Evolutionary conservation across 2,888 invertebrate species (phyloP).

Genomic region (Villa cingulata): DNA sequence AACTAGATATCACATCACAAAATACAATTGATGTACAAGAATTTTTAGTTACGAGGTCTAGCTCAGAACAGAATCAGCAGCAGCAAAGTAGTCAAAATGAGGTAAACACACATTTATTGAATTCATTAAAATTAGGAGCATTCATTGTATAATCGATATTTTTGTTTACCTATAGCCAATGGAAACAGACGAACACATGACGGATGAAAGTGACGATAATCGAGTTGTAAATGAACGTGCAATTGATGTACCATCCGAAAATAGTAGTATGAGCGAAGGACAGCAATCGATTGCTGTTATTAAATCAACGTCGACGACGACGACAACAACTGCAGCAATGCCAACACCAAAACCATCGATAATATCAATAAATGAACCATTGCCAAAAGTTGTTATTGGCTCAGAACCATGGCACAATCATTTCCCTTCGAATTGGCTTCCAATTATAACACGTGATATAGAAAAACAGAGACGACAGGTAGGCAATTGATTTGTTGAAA

Average conservation of each 20-base stretch:
- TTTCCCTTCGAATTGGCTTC: constrained; percentile 70
- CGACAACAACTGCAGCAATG: constrained; percentile 16
- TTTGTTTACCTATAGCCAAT: constrained; percentile 34
- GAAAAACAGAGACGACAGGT: constrained; percentile 52
- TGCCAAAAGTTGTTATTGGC: constrained; percentile 41
- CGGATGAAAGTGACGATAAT: constrained; percentile 15
- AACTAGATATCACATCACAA: constrained; percentile 9
- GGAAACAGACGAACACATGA: constrained; percentile 36
- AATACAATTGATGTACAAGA: constrained; percentile 15
- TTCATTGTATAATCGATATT: too few relatives aligned
- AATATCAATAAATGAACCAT: constrained; percentile 23
- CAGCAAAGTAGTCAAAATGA: neutral
- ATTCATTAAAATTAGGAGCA: too few relatives aligned
- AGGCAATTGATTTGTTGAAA: neutral
- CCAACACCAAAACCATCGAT: constrained; percentile 14
- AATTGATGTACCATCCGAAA: too few relatives aligned
- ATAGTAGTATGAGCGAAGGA: too few relatives aligned
- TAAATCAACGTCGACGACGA: constrained; percentile 6
- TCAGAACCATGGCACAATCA: constrained; percentile 48
- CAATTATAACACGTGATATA: constrained; percentile 70
- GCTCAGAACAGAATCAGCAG: neutral
- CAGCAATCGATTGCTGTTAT: too few relatives aligned
- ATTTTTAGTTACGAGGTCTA: constrained; percentile 17
- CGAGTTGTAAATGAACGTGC: too few relatives aligned
- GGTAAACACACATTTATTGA: too few relatives aligned